A percentile compares a stretch with the other conserved stretches of the same genome.
Evolutionary conservation across 2,797 vertebrate species (phyloP).

Genomic region (Acropternis orthonyx): DNA sequence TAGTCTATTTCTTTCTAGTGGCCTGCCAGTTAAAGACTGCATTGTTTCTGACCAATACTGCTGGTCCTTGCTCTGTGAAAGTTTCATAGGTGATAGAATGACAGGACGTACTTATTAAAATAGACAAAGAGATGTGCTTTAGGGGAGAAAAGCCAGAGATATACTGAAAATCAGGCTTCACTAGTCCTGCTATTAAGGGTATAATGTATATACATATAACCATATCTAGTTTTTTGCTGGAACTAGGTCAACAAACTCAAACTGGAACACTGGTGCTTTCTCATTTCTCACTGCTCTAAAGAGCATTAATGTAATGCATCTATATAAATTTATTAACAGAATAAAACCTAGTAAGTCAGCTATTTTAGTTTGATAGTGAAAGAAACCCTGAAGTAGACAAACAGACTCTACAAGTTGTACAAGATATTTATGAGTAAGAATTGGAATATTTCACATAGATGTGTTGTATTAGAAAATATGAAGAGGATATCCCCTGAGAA

Average conservation of each 20-base stretch:
- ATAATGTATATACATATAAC: neutral
- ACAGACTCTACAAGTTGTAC: neutral
- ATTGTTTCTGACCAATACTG: neutral
- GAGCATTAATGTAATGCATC: neutral
- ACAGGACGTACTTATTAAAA: neutral
- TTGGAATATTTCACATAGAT: neutral
- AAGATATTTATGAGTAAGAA: neutral
- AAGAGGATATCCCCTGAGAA: neutral
- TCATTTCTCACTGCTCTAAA: neutral
- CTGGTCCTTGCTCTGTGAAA: neutral
- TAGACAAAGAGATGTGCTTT: neutral
- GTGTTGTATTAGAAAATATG: neutral
- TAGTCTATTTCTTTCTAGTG: neutral
- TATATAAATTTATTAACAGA: neutral
- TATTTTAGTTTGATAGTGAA: neutral
- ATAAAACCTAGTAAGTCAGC: neutral
- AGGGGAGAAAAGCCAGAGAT: neutral
- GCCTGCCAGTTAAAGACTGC: neutral
- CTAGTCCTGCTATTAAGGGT: neutral
- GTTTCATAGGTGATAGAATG: neutral
- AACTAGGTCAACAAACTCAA: neutral
- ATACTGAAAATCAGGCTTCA: neutral
- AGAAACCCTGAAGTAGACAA: neutral
- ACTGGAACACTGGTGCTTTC: neutral
- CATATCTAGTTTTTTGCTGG: neutral